Base-by-base conservation (phyloP, 2,797 vertebrate species). In the Sebastes diploproa region DNA sequence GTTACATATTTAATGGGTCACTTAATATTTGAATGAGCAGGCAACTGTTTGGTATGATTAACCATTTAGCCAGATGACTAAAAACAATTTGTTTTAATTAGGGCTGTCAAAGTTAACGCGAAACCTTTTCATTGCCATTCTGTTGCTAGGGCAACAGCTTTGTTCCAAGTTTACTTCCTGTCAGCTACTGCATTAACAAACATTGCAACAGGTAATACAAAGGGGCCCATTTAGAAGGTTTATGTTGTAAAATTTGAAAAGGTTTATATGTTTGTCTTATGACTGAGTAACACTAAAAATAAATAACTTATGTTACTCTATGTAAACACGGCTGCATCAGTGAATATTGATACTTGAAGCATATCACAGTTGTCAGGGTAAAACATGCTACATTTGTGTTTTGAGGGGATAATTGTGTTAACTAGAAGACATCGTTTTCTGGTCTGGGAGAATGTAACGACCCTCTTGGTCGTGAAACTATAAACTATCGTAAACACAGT, bases 321-420 rank as follows among this genome's bases (percentile, higher is more conserved):
- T 27, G 42, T 76, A 16, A 78, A 65, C 56, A 64, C 10, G 0
- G 62, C 67, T 54, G 58, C 54, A 42, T 72, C 52, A 32, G 71
- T 74, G 54, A 59, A 38, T 67, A 69, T 63, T 23, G 30, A 88
- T 78, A 86, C 84, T 88, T 91, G 80, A 85, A 89, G 55, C n/a
- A 36, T 75, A 74, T 78, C 76, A 27, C 64, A 30, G 63, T 59
- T 61, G 50, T 84, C 27, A 16, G 67, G 64, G 56, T 55, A 16
- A 58, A 23, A 46, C 36, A 2, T 61, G 20, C 42, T 56, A 50
- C 11, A 8, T 55, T 20, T 74, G 61, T 73, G 61, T 83, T 67
- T 50, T 63, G 5, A 11, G 55, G 29, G 29, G 29, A 59, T 67
- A 63, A 18, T 36, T 46, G 46, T 23, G 50, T 64, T 52, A 14